Percentiles rank a stretch among this genome's conserved stretches.
phyloP scores from a whole-genome alignment of 2,113 vertebrate genomes.

The Enhydra lutris region DNA sequence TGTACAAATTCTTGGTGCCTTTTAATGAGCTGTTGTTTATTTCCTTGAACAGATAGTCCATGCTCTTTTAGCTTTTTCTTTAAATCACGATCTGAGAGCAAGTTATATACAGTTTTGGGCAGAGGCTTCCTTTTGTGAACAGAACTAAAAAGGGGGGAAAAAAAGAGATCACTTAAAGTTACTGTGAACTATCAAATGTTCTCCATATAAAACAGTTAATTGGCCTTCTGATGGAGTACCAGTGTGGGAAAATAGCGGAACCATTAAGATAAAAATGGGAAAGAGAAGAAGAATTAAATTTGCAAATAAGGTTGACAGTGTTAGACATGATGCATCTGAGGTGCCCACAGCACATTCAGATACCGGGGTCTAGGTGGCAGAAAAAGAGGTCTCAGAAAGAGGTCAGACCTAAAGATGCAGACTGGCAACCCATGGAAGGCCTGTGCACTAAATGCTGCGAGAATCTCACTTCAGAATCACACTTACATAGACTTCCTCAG shows the following conservation, averaged over 20 bases:
- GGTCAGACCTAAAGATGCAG: not conserved
- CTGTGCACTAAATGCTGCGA: not conserved
- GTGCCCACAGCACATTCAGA: not conserved
- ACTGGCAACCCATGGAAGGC: not conserved
- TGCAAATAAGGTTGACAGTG: not conserved
- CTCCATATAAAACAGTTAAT: constrained; percentile 1
- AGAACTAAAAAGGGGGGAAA: constrained; percentile 78
- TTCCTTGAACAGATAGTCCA: constrained; percentile 88
- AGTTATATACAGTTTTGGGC: constrained; percentile 93
- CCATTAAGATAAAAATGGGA: not conserved
- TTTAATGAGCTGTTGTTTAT: constrained; percentile 89
- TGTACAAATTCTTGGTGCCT: constrained; percentile 93
- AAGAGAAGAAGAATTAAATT: not conserved
- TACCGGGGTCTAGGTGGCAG: not conserved
- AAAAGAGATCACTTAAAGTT: not conserved
- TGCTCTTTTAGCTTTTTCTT: constrained; percentile 89
- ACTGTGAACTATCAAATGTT: constrained; percentile 31
- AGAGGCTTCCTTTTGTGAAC: constrained; percentile 84
- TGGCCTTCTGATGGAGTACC: not conserved
- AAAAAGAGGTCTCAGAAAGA: not conserved
- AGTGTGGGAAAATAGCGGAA: not conserved
- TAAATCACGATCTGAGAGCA: constrained; percentile 91
- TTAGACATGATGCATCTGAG: not conserved
- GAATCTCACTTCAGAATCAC: not conserved
- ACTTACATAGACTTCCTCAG: not conserved